Percentiles rank a stretch among this genome's conserved stretches.
Conservation (phyloP, 2,797 vertebrate species). For the Aplochiton taeniatus region DNA sequence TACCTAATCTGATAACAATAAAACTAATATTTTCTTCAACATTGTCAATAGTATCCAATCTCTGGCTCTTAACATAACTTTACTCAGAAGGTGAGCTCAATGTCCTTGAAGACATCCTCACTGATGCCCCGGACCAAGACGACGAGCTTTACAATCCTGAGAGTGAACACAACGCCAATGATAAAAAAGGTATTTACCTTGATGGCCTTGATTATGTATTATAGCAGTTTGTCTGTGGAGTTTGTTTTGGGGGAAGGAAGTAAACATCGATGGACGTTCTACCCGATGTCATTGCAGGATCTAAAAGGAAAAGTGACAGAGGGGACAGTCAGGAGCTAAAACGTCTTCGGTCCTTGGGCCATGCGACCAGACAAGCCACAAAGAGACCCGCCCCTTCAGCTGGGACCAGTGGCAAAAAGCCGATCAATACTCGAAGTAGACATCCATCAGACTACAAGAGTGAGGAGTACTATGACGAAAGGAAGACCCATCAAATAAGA, state of each 20-base stretch:
- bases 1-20: background rate
- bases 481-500: constrained; percentile 78
- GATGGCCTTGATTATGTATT: background rate
- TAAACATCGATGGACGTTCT: too few relatives aligned
- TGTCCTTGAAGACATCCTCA: constrained; percentile 95
- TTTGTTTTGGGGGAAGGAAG: background rate
- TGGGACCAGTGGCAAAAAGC: constrained; percentile 81
- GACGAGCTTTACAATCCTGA: constrained; percentile 97
- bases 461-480: constrained; percentile 89
- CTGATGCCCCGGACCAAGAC: constrained; percentile 96
- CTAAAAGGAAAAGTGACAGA: constrained; percentile 91
- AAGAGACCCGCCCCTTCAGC: constrained; percentile 82
- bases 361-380: constrained; percentile 79
- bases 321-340: constrained; percentile 84
- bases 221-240: background rate
- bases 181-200: constrained; percentile 86
- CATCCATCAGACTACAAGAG: constrained; percentile 77
- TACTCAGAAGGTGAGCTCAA: constrained; percentile 90
- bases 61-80: too few relatives aligned
- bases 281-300: constrained; percentile 69
- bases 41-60: background rate
- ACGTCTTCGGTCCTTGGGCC: constrained; percentile 84
- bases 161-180: constrained; percentile 87
- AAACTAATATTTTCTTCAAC: background rate
- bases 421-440: constrained; percentile 76